Evolutionary conservation across 2,113 vertebrate genomes (phyloP).

Genomic region (Saguinus midas): DNA sequence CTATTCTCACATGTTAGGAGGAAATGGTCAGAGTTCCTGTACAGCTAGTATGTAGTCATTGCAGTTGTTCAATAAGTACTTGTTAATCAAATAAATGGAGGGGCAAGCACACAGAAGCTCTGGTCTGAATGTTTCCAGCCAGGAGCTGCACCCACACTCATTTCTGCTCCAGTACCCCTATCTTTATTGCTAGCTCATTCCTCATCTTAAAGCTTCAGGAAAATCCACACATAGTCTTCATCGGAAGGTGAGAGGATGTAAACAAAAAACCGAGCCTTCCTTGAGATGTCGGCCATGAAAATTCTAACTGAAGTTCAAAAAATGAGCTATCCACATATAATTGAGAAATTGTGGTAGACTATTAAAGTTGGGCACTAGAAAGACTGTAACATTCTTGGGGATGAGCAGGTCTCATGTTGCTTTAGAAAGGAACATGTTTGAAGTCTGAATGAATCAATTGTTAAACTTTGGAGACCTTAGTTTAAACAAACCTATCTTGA

Average conservation of each 20-base stretch:
- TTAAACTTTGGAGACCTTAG: background rate
- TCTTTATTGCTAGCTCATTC: background rate
- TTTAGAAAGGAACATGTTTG: background rate
- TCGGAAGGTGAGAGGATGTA: background rate
- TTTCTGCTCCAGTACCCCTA: background rate
- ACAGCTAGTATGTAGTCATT: background rate
- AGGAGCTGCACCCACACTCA: background rate
- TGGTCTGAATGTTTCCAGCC: background rate
- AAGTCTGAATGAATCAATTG: background rate
- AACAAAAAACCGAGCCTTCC: background rate
- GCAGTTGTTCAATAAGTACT: background rate
- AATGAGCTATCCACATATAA: background rate
- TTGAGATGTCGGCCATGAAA: background rate
- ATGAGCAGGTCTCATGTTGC: background rate
- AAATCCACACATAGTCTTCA: background rate
- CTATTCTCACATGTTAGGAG: background rate
- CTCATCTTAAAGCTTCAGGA: background rate
- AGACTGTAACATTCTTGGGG: background rate
- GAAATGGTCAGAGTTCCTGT: background rate
- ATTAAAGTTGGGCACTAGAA: background rate
- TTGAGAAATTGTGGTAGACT: background rate
- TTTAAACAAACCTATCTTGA: constrained; percentile 14
- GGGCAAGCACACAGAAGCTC: background rate
- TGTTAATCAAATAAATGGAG: background rate
- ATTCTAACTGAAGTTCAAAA: background rate